Evolutionary conservation across 2,888 invertebrate species (phyloP), one percentile per base, ranked within the genome.

Genomic region (Melanostoma scalare): DNA sequence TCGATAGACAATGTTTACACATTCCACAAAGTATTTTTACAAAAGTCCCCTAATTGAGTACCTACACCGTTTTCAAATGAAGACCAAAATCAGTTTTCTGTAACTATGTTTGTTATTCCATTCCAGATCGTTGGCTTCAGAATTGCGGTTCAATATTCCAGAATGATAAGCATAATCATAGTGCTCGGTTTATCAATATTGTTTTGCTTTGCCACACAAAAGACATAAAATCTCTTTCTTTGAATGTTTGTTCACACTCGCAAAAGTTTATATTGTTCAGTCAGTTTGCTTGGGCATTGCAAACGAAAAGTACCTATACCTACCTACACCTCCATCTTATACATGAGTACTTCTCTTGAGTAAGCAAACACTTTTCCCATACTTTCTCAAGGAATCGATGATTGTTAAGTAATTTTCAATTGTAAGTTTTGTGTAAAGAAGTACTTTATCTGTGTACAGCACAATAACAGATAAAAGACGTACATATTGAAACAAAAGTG

Each of bases 341-440:
- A 33, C 30, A 2, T 3, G 42, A 31, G 31, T 6, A 30, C 4
- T 56, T 38, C 5, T 68, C 72, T 69, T 69, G 68, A 82, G 44
- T 74, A 63, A 40, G 56, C 56, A 56, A 6, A 10, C 48, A 1
- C 44, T 44, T 1, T 4, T 4, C 44, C 50, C 52, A 71, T 40
- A 40, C 44, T 44, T 38, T 31, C 61, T 56, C 63, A 68, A 63
- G 35, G 46, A 65, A 67, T 73, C 73, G 73, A 79, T 82, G 76
- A 73, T 73, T 82, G 81, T 82, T 82, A 76, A 77, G 61, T 73
- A 77, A 77, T 77, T 81, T 77, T 77, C 77, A 63, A 82, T 77
- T 77, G 63, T 9, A 63, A 71, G 76, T 77, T 63, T 71, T 69
- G n/a, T 20, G 48, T 38, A 31, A 56, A 42, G 53, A 48, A n/a